Base-by-base conservation (phyloP, 2,797 vertebrate species). In the Microcaecilia unicolor region DNA sequence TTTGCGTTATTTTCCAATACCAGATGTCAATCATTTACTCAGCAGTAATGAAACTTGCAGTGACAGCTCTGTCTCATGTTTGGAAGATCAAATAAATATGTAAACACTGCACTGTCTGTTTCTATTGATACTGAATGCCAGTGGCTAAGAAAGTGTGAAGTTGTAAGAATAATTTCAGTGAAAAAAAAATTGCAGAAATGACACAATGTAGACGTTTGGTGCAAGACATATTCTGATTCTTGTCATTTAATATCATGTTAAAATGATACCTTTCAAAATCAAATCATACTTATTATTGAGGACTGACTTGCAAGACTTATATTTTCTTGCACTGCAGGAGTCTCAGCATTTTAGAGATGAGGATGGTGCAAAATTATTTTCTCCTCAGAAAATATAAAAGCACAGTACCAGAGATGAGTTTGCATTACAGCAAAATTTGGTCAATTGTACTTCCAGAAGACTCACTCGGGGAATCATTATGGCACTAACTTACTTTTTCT, bases 71-170 rank as follows among this genome's bases (percentile, higher is more conserved):
- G 22, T 72, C 75, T 72, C 62, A 67, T 61, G 61, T 67, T 70
- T 70, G 62, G 71, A 60, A 72, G 69, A 67, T 56, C 58, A 70
- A 76, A 74, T 67, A 68, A 65, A 46, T 41, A 56, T 63, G 74
- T 76, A 69, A 58, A 61, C 72, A 72, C 72, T 70, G 70, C 72
- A 76, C 57, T 34, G 46, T 64, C 74, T 41, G 48, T 51, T 69
- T 72, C 70, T 63, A 82, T 78, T 76, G 69, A 77, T 80, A 77
- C 70, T 72, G 55, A 53, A 62, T 67, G 72, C 74, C 64, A 28
- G 25, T 44, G 37, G 50, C 58, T 57, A 62, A 44, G 34, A 66
- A 61, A 51, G 42, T 54, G 31, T 44, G 54, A 58, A 55, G 63
- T 66, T 56, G 48, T 54, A 61, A 55, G 38, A 56, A 55, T 64